Evolutionary conservation across 2,113 vertebrate genomes (phyloP).

Genomic region (Opisthocomus hoazin): DNA sequence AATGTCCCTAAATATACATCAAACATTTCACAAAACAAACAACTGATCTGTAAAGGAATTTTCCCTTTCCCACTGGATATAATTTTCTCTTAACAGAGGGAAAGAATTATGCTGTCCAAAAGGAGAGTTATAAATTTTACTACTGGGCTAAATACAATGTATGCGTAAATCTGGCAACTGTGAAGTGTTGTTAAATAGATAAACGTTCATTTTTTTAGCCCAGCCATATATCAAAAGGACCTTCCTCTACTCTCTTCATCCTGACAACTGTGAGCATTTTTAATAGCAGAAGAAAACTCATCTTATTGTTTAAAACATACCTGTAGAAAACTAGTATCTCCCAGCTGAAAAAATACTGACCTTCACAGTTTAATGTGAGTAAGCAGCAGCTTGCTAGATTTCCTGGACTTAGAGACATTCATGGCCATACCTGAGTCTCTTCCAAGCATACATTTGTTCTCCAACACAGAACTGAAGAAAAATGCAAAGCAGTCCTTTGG

Average conservation of each 20-base stretch:
- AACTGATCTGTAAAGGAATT: neutral
- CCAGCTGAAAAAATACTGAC: neutral
- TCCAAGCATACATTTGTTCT: neutral
- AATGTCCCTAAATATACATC: neutral
- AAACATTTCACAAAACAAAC: neutral
- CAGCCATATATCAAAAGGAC: neutral
- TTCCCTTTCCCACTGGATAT: neutral
- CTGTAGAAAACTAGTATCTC: neutral
- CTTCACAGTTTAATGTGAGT: neutral
- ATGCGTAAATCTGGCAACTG: conserved; percentile 7
- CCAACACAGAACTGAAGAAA: neutral
- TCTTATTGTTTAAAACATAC: conserved; percentile 7
- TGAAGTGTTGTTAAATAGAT: conserved; percentile 47
- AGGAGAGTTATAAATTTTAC: conserved; percentile 35
- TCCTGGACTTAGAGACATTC: neutral
- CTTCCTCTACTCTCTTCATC: neutral
- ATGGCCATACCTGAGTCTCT: neutral
- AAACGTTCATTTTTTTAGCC: neutral
- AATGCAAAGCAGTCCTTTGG: neutral
- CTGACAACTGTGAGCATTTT: neutral
- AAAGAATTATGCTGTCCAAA: conserved; percentile 25
- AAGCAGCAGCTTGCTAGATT: neutral
- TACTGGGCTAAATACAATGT: conserved; percentile 3
- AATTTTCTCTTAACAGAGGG: neutral
- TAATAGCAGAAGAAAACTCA: neutral